Percentiles rank a stretch among this genome's conserved stretches.
phyloP scores from a whole-genome alignment of 2,888 invertebrate genomes.

The Hyppa rectilinea region DNA sequence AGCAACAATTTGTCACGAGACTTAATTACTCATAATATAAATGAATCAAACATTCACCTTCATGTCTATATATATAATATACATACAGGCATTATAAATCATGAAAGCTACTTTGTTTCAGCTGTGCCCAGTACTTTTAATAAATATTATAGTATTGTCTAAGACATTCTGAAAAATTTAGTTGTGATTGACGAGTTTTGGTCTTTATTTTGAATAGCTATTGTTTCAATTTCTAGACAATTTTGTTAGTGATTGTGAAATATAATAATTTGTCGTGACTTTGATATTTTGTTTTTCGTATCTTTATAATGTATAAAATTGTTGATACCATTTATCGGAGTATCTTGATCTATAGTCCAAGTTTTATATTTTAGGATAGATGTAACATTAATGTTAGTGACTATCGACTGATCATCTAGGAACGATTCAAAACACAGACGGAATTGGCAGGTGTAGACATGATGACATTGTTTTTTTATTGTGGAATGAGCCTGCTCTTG shows the following conservation, averaged over 20 bases:
- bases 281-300: neutral
- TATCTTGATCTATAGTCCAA: neutral
- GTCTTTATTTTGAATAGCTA: neutral
- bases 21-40: constrained; percentile 47
- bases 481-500: no score
- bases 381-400: neutral
- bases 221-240: constrained; percentile 2
- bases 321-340: neutral
- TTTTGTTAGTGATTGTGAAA: constrained; percentile 10
- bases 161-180: constrained; percentile 2
- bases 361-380: neutral
- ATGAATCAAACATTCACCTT: constrained; percentile 35
- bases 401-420: neutral
- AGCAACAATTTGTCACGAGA: constrained; percentile 48
- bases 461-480: no score
- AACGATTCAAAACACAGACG: neutral
- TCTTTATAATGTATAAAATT: neutral
- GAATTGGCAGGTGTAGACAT: no score
- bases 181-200: constrained; percentile 2
- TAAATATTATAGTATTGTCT: constrained; percentile 23
- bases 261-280: constrained; percentile 17
- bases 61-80: neutral
- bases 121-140: neutral
- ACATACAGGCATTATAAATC: constrained; percentile 14
- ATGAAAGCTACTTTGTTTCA: neutral